Base-by-base conservation (phyloP, 1,140 invertebrate genomes). In the Tyrophagus putrescentiae region DNA sequence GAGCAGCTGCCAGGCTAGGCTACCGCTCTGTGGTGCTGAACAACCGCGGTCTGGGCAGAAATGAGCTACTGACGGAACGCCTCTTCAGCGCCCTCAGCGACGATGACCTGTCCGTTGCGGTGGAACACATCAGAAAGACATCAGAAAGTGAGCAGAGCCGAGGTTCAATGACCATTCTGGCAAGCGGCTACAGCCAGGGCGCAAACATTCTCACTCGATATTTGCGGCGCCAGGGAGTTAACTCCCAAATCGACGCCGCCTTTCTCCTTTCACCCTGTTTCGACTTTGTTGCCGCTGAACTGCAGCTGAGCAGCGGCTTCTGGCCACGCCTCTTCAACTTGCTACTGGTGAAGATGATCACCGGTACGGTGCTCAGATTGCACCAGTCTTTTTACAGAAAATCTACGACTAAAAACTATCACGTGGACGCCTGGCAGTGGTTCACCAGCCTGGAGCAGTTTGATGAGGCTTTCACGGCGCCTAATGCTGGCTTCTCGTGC, bases 251-350 rank as follows among this genome's bases (percentile, higher is more conserved):
- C 7, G 75, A 76, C 62, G 84, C 82, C 16, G 84, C 81, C 7
- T 81, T 89, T 72, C 76, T 84, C 11, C 80, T 91, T 45, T 91
- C 86, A 5, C 82, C 84, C 34, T 84, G 85, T 1, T 89, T 84
- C 79, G 82, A 91, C 74, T 80, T 87, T n/a, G n/a, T n/a, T n/a
- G n/a, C n/a, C n/a, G n/a, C n/a, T n/a, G n/a, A n/a, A n/a, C n/a
- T n/a, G n/a, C n/a, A n/a, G n/a, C n/a, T n/a, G n/a, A n/a, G n/a
- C n/a, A n/a, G n/a, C n/a, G n/a, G n/a, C n/a, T n/a, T n/a, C n/a
- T n/a, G n/a, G n/a, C n/a, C n/a, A n/a, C n/a, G n/a, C n/a, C n/a
- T n/a, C n/a, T n/a, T n/a, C n/a, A n/a, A n/a, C n/a, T n/a, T n/a
- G n/a, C n/a, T n/a, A n/a, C n/a, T n/a, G n/a, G n/a, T n/a, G n/a